Conservation (phyloP, 2,888 invertebrate species). For the Meiosimyza decipiens region DNA sequence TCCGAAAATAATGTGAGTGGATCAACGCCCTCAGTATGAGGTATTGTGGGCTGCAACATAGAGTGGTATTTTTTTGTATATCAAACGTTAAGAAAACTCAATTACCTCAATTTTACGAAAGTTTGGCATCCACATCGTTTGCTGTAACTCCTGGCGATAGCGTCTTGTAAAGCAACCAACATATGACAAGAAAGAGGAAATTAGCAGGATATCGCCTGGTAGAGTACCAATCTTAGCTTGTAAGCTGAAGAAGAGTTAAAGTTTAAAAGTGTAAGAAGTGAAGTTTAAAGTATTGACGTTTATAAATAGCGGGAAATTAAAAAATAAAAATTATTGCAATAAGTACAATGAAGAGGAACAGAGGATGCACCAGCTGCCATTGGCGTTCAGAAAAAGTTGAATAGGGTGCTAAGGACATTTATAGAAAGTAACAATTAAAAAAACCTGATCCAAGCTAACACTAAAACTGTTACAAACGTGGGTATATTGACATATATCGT, state of each 20-base stretch:
- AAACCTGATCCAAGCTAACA: too few species aligned
- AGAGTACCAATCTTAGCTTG: conserved; percentile 81
- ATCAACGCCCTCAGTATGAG: conserved; percentile 83
- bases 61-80: background rate
- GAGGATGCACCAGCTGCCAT: background rate
- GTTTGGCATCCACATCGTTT: conserved; percentile 85
- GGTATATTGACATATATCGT: too few species aligned
- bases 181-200: conserved; percentile 94
- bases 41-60: conserved; percentile 74
- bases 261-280: background rate
- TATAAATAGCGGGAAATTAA: conserved; percentile 52
- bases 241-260: conserved; percentile 67
- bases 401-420: too few species aligned
- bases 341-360: conserved; percentile 8
- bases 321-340: conserved; percentile 50
- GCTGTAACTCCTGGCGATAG: conserved; percentile 83
- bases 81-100: conserved; percentile 24
- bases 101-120: conserved; percentile 75
- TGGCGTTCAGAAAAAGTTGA: too few species aligned
- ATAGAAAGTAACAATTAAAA: too few species aligned
- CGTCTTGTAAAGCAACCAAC: conserved; percentile 92
- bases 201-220: conserved; percentile 91
- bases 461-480: too few species aligned
- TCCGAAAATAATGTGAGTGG: conserved; percentile 86
- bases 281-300: conserved; percentile 17